Evolutionary conservation across 2,888 invertebrate genomes (phyloP).

Genomic region (Tromatobia lineatoria): DNA sequence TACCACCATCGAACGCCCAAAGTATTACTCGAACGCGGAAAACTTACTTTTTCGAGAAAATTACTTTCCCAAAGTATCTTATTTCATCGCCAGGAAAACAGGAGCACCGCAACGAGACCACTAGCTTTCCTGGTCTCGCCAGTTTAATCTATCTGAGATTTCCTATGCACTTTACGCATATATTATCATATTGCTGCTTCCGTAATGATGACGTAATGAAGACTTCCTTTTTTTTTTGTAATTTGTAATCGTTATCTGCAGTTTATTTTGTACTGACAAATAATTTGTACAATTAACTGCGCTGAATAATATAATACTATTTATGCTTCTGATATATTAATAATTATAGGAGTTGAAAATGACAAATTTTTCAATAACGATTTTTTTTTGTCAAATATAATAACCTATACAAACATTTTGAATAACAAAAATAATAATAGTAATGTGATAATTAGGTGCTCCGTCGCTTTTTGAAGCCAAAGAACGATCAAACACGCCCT

Average conservation of each 20-base stretch:
- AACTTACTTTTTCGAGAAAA: constrained; percentile 79
- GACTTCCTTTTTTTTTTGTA: background rate
- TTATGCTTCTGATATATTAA: too few relatives aligned
- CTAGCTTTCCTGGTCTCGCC: background rate
- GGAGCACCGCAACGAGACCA: constrained; percentile 23
- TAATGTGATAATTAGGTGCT: too few relatives aligned
- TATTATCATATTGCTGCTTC: background rate
- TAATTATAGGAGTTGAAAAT: too few relatives aligned
- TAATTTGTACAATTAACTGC: too few relatives aligned
- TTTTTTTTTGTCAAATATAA: too few relatives aligned
- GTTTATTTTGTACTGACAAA: too few relatives aligned
- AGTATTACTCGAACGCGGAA: constrained; percentile 76
- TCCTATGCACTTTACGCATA: constrained; percentile 9
- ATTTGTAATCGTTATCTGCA: background rate
- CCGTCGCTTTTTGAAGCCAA: constrained; percentile 45
- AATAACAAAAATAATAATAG: too few relatives aligned
- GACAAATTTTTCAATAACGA: too few relatives aligned
- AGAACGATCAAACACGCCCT: constrained; percentile 54
- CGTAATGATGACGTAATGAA: background rate
- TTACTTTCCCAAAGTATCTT: constrained; percentile 79
- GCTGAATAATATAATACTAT: too few relatives aligned
- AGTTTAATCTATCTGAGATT: constrained; percentile 27
- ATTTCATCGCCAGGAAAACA: constrained; percentile 71
- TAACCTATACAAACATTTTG: too few relatives aligned
- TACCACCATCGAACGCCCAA: constrained; percentile 53